phyloP scores from a whole-genome alignment of 1,140 invertebrate species.

The Diprion similis region DNA sequence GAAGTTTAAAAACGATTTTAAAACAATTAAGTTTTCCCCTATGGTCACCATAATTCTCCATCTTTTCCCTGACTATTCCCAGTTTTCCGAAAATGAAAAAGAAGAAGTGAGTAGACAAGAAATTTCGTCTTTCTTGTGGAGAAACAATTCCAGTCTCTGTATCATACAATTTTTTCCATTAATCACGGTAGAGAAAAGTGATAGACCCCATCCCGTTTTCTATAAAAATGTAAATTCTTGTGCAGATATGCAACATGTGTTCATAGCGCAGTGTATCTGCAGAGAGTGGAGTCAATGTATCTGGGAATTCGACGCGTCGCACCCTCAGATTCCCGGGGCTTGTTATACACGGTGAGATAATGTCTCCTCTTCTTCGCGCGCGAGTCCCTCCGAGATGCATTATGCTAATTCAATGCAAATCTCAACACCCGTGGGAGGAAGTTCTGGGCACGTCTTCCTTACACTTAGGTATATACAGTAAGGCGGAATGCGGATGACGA shows the following conservation, averaged over 20 bases:
- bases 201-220: too few relatives aligned
- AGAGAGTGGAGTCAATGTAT: neutral
- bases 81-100: too few relatives aligned
- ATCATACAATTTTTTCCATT: too few relatives aligned
- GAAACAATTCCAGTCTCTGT: too few relatives aligned
- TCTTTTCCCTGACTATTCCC: too few relatives aligned
- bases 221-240: too few relatives aligned
- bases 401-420: slow-evolving; percentile 52
- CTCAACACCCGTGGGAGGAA: slow-evolving; percentile 31
- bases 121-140: too few relatives aligned
- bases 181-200: too few relatives aligned
- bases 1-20: too few relatives aligned
- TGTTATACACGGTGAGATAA: slow-evolving; percentile 2
- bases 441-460: slow-evolving; percentile 9
- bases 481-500: neutral
- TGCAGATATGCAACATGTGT: neutral
- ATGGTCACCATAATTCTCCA: too few relatives aligned
- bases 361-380: neutral
- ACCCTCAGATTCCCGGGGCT: neutral
- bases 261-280: neutral
- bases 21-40: too few relatives aligned
- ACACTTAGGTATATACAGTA: neutral
- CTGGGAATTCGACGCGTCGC: neutral
- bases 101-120: too few relatives aligned
- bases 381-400: slow-evolving; percentile 30